phyloP scores from a whole-genome alignment of 2,797 vertebrate species.

The Pipistrellus pipistrellus region DNA sequence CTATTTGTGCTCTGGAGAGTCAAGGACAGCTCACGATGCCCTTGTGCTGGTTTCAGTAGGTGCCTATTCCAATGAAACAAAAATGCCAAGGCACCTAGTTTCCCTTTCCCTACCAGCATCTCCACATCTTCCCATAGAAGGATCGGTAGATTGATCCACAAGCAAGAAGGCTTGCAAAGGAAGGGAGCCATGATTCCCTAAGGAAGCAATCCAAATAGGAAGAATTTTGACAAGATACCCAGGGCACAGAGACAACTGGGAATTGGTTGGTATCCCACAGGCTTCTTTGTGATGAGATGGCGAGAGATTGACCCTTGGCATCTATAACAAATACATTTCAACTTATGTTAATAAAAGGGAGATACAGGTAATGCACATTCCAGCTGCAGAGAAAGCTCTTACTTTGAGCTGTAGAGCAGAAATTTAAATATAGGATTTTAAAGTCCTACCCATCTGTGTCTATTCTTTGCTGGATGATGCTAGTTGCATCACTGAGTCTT shows the following conservation, averaged over 20 bases:
- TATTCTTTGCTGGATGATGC: neutral
- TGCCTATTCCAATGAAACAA: constrained; percentile 82
- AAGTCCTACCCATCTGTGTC: neutral
- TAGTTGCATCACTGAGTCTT: neutral
- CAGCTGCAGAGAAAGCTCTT: neutral
- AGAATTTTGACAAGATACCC: constrained; percentile 48
- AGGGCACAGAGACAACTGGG: constrained; percentile 34
- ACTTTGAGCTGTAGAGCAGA: neutral
- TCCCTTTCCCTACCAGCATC: neutral
- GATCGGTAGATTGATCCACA: neutral
- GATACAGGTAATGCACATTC: neutral
- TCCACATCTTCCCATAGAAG: constrained; percentile 58
- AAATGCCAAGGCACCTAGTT: constrained; percentile 81
- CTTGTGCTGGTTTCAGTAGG: constrained; percentile 85
- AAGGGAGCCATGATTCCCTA: constrained; percentile 6
- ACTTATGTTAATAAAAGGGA: neutral
- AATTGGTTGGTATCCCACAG: neutral
- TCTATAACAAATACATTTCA: neutral
- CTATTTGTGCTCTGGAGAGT: constrained; percentile 89
- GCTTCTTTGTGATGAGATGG: neutral
- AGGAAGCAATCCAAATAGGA: neutral
- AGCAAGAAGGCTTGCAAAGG: neutral
- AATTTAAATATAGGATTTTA: constrained; percentile 8
- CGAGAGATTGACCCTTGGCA: neutral
- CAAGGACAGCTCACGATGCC: constrained; percentile 89